Conservation (phyloP, 2,797 vertebrate species). For the Semaprochilodus insignis region DNA sequence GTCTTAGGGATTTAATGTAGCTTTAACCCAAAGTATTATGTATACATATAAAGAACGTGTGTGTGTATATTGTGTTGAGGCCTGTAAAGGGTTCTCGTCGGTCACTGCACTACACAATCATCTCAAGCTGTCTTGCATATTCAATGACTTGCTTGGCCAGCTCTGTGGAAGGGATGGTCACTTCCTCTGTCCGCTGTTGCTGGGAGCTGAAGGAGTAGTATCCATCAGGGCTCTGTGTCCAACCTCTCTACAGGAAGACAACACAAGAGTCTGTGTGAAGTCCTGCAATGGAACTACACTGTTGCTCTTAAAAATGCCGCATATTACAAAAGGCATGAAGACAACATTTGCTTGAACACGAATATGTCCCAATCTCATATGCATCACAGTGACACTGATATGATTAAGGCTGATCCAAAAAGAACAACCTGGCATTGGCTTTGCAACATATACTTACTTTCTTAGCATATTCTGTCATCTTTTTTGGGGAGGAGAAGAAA, state of each 20-base stretch:
- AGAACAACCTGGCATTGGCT: too few relatives aligned
- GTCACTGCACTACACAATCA: constrained; percentile 88
- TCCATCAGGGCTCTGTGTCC: constrained; percentile 86
- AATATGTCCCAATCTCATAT: too few relatives aligned
- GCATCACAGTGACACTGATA: not conserved
- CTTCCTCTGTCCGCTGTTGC: constrained; percentile 92
- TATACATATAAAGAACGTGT: not conserved
- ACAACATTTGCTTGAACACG: too few relatives aligned
- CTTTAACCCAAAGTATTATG: constrained; percentile 29
- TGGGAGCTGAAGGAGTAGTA: constrained; percentile 90
- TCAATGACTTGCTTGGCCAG: constrained; percentile 95
- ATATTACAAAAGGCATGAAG: too few relatives aligned
- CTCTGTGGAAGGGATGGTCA: constrained; percentile 91
- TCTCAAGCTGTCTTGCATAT: constrained; percentile 94
- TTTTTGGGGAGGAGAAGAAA: constrained; percentile 91
- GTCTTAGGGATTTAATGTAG: constrained; percentile 16
- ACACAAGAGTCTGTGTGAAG: not conserved
- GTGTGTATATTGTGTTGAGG: not conserved
- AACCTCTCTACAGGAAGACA: constrained; percentile 83
- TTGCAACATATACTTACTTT: constrained; percentile 79
- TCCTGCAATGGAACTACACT: not conserved
- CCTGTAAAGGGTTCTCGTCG: not conserved
- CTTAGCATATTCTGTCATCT: constrained; percentile 95
- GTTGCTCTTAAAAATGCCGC: not conserved
- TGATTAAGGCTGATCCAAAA: not conserved